Conservation (phyloP, 2,797 vertebrate species). For the Astyanax mexicanus region DNA sequence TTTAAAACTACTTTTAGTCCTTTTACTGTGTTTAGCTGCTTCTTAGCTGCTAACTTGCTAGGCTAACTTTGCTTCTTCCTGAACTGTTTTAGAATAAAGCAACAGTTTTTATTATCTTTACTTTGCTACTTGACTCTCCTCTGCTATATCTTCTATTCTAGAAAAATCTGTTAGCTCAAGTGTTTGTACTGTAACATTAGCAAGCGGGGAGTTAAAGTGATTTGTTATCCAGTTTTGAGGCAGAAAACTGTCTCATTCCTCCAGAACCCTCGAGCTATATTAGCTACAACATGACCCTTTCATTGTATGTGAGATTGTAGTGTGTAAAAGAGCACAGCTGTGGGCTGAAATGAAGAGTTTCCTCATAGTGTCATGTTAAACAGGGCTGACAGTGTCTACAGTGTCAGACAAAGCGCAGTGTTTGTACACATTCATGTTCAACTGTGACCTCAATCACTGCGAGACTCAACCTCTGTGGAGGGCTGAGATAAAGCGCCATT, state of each 20-base stretch:
- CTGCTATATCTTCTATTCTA: no score
- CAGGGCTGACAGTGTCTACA: slow-evolving; percentile 31
- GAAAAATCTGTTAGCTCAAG: no score
- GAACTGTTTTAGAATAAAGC: no score
- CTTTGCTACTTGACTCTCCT: no score
- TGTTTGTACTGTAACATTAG: neutral
- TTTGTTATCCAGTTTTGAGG: neutral
- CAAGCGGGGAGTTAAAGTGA: neutral
- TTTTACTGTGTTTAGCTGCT: no score
- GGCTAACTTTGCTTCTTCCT: no score
- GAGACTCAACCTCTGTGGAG: slow-evolving; percentile 39
- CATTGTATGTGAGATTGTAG: neutral
- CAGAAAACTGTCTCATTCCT: neutral
- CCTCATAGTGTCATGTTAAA: slow-evolving; percentile 45
- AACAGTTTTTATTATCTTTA: no score
- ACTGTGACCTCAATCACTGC: slow-evolving; percentile 56
- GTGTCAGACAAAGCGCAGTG: slow-evolving; percentile 42
- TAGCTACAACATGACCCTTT: slow-evolving; percentile 10
- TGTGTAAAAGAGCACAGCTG: slow-evolving; percentile 3
- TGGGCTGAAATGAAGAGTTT: slow-evolving; percentile 27
- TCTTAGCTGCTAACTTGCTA: no score
- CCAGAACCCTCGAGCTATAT: neutral
- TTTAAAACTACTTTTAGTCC: no score
- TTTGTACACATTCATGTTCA: slow-evolving; percentile 47
- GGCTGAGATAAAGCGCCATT: slow-evolving; percentile 48